Base-by-base conservation (phyloP, 2,113 vertebrate species). In the Chelonoidis abingdonii region DNA sequence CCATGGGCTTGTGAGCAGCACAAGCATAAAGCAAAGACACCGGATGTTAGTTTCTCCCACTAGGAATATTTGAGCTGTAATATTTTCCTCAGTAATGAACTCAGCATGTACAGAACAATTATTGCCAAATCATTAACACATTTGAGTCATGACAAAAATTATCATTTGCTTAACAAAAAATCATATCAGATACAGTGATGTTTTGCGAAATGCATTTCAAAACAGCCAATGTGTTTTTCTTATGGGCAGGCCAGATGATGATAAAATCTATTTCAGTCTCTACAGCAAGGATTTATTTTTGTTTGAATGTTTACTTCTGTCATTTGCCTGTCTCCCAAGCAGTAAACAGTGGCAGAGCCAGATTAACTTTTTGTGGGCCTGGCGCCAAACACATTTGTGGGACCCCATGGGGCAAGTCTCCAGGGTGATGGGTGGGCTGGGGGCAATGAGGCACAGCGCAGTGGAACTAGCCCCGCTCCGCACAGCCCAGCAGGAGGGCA, bases 61-160 rank as follows among this genome's bases (percentile, higher is more conserved):
- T 88, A 91, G 84, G 10, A 22, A 13, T 94, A 92, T 93, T 89
- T 94, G 92, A 91, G 83, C 35, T 22, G 89, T 93, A 96, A 78
- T 93, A 94, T 96, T 96, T 92, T 72, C 89, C 86, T 95, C 82
- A 35, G 53, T 92, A 92, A 97, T 91, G 72, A 97, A 92, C 80
- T 41, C 96, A 93, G 89, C 35, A 79, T 54, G 83, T 29, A 24
- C 75, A 86, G 52, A 92, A 95, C 86, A 95, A 97, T 86, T 95
- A 93, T 62, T 97, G 89, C 84, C 81, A 92, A 92, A 52, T 53
- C 90, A 91, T 92, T 92, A 93, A 89, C 49, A 88, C 78, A 84
- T 96, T 97, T 93, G 84, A 91, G 52, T 52, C 50, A 94, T 59
- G n/a, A 92, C 57, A 24, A 91, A 76, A 88, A 86, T 50, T 8